Percentiles rank a stretch among this genome's conserved stretches.
phyloP scores from a whole-genome alignment of 2,888 invertebrate genomes.

The Amphiduros pacificus region DNA sequence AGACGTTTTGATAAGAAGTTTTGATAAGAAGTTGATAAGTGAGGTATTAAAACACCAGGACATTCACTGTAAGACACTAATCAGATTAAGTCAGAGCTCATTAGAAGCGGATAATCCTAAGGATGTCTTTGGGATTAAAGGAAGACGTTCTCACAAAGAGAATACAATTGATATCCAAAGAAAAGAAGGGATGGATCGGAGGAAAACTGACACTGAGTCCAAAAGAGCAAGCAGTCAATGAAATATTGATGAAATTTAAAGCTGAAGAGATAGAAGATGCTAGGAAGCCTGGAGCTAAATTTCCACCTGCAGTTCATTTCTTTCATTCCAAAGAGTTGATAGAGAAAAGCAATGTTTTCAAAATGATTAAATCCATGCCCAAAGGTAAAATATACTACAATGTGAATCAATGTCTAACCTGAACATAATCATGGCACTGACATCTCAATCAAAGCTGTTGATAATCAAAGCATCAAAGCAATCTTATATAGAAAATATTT shows the following conservation, averaged over 20 bases:
- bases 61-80: too few species aligned
- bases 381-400: constrained; percentile 33
- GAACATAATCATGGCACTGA: too few species aligned
- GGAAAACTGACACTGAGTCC: neutral
- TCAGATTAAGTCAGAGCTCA: too few species aligned
- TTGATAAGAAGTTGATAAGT: too few species aligned
- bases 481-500: too few species aligned
- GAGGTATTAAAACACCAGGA: too few species aligned
- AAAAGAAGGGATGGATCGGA: neutral
- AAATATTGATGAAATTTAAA: neutral
- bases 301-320: constrained; percentile 29
- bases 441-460: too few species aligned
- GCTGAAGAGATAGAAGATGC: neutral
- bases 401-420: too few species aligned
- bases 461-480: too few species aligned
- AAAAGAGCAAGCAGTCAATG: neutral
- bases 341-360: constrained; percentile 37
- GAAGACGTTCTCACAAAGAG: neutral
- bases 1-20: too few species aligned
- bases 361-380: constrained; percentile 40
- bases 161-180: neutral
- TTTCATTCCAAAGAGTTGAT: constrained; percentile 30
- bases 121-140: too few species aligned
- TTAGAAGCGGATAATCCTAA: too few species aligned
- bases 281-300: constrained; percentile 4